Base-by-base conservation (phyloP, 2,888 invertebrate species). In the Chouioia cunea region DNA sequence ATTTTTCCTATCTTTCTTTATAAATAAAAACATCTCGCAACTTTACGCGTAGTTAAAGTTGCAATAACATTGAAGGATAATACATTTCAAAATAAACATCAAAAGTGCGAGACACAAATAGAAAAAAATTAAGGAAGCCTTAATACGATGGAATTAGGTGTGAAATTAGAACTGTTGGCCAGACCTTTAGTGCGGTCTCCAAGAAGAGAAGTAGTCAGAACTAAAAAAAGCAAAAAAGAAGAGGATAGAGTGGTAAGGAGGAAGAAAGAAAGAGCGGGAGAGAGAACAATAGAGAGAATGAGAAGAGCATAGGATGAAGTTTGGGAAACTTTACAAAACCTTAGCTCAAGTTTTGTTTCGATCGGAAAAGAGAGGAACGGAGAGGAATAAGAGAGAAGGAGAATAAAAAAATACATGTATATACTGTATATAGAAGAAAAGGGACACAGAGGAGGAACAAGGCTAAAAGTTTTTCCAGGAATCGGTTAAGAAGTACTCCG, bases 91-190 rank as follows among this genome's bases (percentile, higher is more conserved):
- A 8, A 10, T 1, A 8, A 36, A 36, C 6, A 10, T 10, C 36
- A 36, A 12, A 12, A 10, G 6, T 36, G 36, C 36, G 10, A 36
- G 36, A 10, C 4, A 10, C 2, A 36, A 36, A 36, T 12, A 36
- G 10, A 36, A 10, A 36, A 36, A 36, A 36, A 36, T 10, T 6
- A 36, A 36, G 6, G 12, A 2, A 73, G 73, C 73, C 78, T 77
- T 79, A 80, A 80, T 80, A 77, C 78, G 75, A 44, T 65, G 76
- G 74, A 78, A 78, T 79, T 79, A 77, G 77, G 70, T 70, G 74
- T 71, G 76, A 77, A 79, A 78, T 77, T 76, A 68, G 70, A 74
- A 74, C 56, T 65, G 56, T 57, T 46, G 58, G 52, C 46, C 16
- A 48, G 20, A n/a, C 4, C 15, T n/a, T 18, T 4, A 50, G 36